phyloP scores from a whole-genome alignment of 2,888 invertebrate species.

The Hybos culiciformis region DNA sequence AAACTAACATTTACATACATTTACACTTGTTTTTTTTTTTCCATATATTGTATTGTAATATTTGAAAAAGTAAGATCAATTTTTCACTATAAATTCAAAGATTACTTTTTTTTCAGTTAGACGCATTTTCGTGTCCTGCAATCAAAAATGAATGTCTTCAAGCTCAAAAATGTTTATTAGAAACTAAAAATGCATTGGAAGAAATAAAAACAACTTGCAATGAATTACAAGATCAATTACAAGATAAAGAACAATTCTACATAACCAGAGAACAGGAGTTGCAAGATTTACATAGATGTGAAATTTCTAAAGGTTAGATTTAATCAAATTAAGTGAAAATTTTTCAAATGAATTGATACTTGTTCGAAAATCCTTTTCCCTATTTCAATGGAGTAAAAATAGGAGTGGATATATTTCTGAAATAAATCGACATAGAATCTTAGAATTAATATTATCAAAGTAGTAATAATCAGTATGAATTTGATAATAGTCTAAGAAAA shows the following conservation, averaged over 20 bases:
- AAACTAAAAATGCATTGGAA: slow-evolving; percentile 24
- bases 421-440: not conserved
- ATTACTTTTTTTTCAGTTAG: slow-evolving; percentile 24
- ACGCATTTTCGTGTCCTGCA: slow-evolving; percentile 28
- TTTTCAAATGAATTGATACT: not conserved
- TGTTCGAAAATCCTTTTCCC: no score
- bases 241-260: slow-evolving; percentile 28
- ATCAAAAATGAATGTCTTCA: slow-evolving; percentile 22
- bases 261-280: slow-evolving; percentile 26
- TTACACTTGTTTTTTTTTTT: no score
- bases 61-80: no score
- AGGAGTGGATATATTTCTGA: no score
- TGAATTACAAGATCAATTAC: slow-evolving; percentile 28
- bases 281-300: slow-evolving; percentile 27
- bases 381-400: no score
- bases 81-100: no score
- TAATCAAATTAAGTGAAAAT: not conserved
- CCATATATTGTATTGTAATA: no score
- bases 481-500: no score
- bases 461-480: no score
- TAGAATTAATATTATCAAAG: not conserved
- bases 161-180: slow-evolving; percentile 22
- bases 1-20: no score
- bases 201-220: slow-evolving; percentile 26
- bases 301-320: slow-evolving; percentile 34